Conservation (phyloP, 2,888 invertebrate species). For the Hedya salicella region DNA sequence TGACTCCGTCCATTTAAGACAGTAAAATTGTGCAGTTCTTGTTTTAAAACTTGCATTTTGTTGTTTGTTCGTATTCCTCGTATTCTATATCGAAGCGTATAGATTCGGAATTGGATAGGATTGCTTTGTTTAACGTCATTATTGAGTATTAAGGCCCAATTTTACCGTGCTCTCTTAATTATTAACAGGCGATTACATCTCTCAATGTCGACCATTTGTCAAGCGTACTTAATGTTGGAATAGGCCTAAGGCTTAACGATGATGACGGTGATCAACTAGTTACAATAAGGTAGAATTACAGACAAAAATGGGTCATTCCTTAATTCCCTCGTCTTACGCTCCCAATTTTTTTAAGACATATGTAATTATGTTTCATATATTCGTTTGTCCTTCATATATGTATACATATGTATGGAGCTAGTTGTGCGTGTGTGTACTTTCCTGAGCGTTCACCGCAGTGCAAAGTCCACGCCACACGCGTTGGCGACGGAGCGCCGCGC, state of each 20-base stretch:
- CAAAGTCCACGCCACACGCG: slow-evolving; percentile 48
- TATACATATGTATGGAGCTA: not conserved
- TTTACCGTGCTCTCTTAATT: no score
- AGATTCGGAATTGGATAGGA: no score
- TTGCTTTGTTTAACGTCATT: no score
- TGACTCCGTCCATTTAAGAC: not conserved
- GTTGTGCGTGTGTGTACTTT: slow-evolving; percentile 12
- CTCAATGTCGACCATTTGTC: no score
- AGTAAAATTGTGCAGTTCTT: not conserved
- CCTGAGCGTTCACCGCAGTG: slow-evolving; percentile 26
- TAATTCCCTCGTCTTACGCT: not conserved
- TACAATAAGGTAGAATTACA: no score
- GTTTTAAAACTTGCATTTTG: not conserved
- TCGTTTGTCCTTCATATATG: not conserved
- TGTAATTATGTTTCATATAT: not conserved
- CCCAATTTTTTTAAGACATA: not conserved
- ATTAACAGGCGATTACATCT: no score
- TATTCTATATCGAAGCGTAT: no score
- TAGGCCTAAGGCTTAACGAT: no score
- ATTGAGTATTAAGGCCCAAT: no score
- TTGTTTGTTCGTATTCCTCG: not conserved
- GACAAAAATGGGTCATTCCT: no score
- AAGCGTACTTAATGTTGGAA: no score
- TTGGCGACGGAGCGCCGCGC: slow-evolving; percentile 43
- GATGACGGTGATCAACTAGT: no score